Evolutionary conservation across 2,797 vertebrate species (phyloP), one percentile per base, ranked within the genome.

Genomic region (Crypturellus tataupa): DNA sequence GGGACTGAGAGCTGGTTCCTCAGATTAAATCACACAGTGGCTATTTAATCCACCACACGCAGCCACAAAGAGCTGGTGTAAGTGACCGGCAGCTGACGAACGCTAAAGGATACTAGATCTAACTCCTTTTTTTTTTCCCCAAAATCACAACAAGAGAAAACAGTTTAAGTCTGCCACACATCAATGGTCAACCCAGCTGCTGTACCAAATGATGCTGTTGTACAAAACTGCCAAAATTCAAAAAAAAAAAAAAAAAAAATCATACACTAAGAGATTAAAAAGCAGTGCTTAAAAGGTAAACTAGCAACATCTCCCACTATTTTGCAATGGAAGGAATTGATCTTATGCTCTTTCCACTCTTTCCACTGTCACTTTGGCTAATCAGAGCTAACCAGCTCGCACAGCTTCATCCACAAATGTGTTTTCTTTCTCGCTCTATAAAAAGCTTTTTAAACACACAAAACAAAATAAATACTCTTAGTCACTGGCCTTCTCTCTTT

Each of bases 171-270:
- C 62, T 63, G 69, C 10, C 81, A 31, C 49, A 9, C 1, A 6
- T 6, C 1, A 6, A 2, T 2, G 2, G 31, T 14, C 60, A 78
- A 40, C 31, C 47, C 0, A 1, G 1, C 58, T 47, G 72, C 65
- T 35, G 6, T 12, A 37, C 21, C 37, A 47, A 77, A 39, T 37
- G 20, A 67, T 42, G 64, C 23, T 65, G 27, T 1, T 67, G 56
- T 69, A 89, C 42, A 23, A 58, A 81, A 14, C 49, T 73, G 70
- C 44, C 55, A 72, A 29, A 79, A 72, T 44, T n/a, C 49, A 84
- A 79, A 51, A 65, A 88, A 80, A 76, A 10, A 29, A 53, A 73
- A 29, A 75, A 76, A 10, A 29, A 53, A 73, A 29, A 75, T 29
- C 39, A 16, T 5, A 44, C 4, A 62, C 7, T 12, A 65, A 37